phyloP scores from a whole-genome alignment of 2,797 vertebrate genomes.

The Iguana delicatissima region DNA sequence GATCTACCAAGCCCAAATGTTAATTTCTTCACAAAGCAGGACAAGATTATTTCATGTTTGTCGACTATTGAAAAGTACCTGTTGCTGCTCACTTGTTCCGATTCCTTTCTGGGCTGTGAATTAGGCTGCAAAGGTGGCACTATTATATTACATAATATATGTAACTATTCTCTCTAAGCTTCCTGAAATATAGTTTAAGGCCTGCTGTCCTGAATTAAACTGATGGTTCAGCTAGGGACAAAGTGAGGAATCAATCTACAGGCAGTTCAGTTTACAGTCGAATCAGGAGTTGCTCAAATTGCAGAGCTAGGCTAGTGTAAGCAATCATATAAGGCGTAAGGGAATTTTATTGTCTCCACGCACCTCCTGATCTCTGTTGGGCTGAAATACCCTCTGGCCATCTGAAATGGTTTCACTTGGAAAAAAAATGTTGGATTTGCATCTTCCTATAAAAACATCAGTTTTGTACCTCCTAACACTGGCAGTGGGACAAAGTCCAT shows the following conservation, averaged over 20 bases:
- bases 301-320: not conserved
- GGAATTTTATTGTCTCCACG: not conserved
- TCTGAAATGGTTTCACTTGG: not conserved
- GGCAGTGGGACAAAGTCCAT: not conserved
- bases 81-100: not conserved
- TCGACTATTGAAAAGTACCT: not conserved
- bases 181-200: not conserved
- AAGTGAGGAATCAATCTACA: not conserved
- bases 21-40: not conserved
- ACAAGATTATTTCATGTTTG: not conserved
- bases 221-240: not conserved
- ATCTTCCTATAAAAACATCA: too few species aligned
- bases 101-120: not conserved
- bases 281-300: not conserved
- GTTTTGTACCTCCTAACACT: not conserved
- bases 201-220: not conserved
- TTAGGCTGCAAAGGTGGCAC: not conserved
- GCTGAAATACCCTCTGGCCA: constrained; percentile 3
- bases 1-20: not conserved
- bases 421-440: not conserved
- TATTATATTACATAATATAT: constrained; percentile 3
- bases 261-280: not conserved
- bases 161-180: not conserved
- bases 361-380: not conserved
- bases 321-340: not conserved